Base-by-base conservation (phyloP, 2,888 invertebrate species). In the Drosophila yooni region DNA sequence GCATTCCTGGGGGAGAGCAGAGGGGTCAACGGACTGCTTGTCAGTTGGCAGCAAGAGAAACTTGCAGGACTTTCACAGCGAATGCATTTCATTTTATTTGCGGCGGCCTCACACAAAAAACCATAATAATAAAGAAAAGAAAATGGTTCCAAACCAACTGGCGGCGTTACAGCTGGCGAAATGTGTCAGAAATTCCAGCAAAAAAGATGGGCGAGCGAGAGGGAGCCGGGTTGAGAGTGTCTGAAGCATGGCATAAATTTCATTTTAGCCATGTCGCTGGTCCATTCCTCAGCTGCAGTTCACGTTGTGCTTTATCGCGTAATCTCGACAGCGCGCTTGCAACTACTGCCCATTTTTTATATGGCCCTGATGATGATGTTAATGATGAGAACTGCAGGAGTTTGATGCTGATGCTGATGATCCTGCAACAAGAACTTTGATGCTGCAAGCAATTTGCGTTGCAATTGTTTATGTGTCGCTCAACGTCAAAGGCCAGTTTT, bases 61-160 rank as follows among this genome's bases (percentile, higher is more conserved):
- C 68, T 61, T 57, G 29, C 56, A 56, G 70, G 62, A 62, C 58
- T 46, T 56, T 51, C 38, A 67, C 60, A 46, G 57, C 71, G 71
- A 71, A 73, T 87, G 87, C 89, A 84, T 84, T 87, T 87, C 76
- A 75, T 88, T 83, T 86, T 70, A 75, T 70, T 75, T 74, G 74
- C 50, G 57, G 63, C 65, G 54, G 63, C 67, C 56, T 66, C 40
- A 31, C 53, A 62, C 56, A 43, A 48, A 51, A 4, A 25, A 46
- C 8, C 15, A 46, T 46, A 46, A 46, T 46, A 21, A 46, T 46
- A 46, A 46, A 46, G 15, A 21, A 46, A 50, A 25, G 36, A 50
- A 40, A 58, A 71, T 73, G 69, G 70, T 67, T 66, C 74, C 88
- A 70, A 74, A 79, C 82, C 81, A 79, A 79, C 81, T 79, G 79